Base-by-base conservation (phyloP, 2,797 vertebrate species). In the Ptychadena robeensis region DNA sequence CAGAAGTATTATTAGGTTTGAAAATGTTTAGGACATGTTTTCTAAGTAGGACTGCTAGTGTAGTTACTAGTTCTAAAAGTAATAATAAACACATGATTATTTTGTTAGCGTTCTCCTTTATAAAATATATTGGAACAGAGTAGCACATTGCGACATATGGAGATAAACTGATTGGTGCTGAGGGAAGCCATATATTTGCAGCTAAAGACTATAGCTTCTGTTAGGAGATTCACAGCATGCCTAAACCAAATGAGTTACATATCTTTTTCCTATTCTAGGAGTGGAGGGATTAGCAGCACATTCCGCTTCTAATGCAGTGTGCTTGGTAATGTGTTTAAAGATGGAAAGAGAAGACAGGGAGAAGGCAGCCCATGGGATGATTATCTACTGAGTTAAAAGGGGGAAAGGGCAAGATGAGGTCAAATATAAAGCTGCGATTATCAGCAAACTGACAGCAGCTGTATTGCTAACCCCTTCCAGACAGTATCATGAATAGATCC, bases 211-310 rank as follows among this genome's bases (percentile, higher is more conserved):
- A 71, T 65, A 75, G 82, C 82, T 80, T 71, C 82, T 80, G 71
- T 84, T 80, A 80, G 66, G 44, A 80, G 77, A 85, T 80, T 85
- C 82, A 85, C 72, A 80, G 78, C 71, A 80, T 85, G 71, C 64
- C 76, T 73, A 70, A 61, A 70, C 37, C 72, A 74, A 71, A 85
- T 85, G 72, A 75, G 78, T 85, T 70, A 80, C 78, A 85, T 85
- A 80, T 80, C 78, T 85, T 85, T n/a, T 85, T 85, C 82, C 82
- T 85, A 85, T 85, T 85, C 78, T 85, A 71, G 82, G 77, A 85
- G 65, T 71, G 44, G 37, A 74, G 63, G 78, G 78, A 85, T 85
- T 85, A 85, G n/a, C 82, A 70, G 65, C 35, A 76, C 38, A 85
- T 80, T 85, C 82, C 72, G 38, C n/a, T 53, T 65, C 27, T 85